Evolutionary conservation across 30 jellyfish, hydroid and myxozoan species (phyloP).

Genomic region (Calvadosia cruxmelitensis): DNA sequence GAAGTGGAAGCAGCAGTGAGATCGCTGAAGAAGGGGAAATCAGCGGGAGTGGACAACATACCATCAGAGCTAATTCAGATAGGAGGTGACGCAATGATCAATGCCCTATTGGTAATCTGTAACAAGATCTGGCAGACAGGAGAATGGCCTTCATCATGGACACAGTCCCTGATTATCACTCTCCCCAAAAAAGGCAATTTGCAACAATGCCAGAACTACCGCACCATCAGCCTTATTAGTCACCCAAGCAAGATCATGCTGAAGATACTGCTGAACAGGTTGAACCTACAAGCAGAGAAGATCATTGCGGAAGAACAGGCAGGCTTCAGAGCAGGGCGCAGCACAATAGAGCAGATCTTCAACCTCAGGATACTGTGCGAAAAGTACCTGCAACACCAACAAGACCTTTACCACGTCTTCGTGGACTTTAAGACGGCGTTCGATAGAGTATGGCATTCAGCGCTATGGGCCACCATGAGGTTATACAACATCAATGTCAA

Average conservation of each 20-base stretch:
- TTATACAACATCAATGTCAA: constrained; percentile 1
- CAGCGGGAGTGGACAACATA: constrained; percentile 3
- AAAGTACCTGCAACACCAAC: neutral
- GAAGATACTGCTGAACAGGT: constrained; percentile 3
- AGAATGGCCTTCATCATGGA: constrained; percentile 21
- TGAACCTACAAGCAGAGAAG: neutral
- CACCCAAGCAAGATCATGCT: too few relatives aligned
- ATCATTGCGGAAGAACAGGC: constrained; percentile 6
- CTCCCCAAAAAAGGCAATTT: constrained; percentile 6
- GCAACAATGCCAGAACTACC: constrained; percentile 1
- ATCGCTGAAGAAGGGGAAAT: constrained; percentile 1
- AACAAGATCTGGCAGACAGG: constrained; percentile 24
- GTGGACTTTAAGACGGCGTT: neutral
- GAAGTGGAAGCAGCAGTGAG: constrained; percentile 2
- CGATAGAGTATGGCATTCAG: constrained; percentile 3
- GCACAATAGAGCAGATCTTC: neutral
- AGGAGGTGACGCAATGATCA: too few relatives aligned
- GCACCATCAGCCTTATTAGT: constrained; percentile 3
- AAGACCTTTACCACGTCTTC: constrained; percentile 8
- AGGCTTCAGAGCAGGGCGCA: constrained; percentile 1
- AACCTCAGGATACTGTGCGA: too few relatives aligned
- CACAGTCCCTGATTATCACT: constrained; percentile 9
- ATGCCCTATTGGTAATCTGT: neutral
- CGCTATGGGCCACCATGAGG: neutral
- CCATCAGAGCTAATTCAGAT: constrained; percentile 3